phyloP scores from a whole-genome alignment of 2,888 invertebrate genomes.

The Blomia tropicalis region DNA sequence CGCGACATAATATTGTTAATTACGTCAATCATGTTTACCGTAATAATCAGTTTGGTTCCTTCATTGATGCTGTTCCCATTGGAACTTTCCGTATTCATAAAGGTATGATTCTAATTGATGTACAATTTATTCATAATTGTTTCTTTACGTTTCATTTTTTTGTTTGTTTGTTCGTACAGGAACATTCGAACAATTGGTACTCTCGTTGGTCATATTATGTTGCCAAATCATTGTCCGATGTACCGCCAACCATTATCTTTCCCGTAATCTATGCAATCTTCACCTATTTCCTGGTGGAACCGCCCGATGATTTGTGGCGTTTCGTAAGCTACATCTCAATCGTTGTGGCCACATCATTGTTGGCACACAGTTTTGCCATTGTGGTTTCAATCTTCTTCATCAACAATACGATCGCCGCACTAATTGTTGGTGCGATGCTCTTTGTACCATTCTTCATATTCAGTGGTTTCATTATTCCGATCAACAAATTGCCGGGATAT shows the following conservation, averaged over 20 bases:
- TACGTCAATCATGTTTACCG: conserved; percentile 17
- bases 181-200: conserved; percentile 22
- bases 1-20: conserved; percentile 13
- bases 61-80: conserved; percentile 20
- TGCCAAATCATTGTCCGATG: conserved; percentile 17
- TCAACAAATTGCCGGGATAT: conserved; percentile 8
- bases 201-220: conserved; percentile 19
- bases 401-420: conserved; percentile 14
- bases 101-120: too few species aligned
- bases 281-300: conserved; percentile 5
- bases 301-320: conserved; percentile 8
- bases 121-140: neutral
- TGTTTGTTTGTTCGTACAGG: neutral
- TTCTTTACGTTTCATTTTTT: conserved; percentile 7
- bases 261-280: conserved; percentile 16
- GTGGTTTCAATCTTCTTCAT: conserved; percentile 14
- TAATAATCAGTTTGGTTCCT: conserved; percentile 12
- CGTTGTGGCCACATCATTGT: neutral
- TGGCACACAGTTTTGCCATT: conserved; percentile 14
- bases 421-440: conserved; percentile 11
- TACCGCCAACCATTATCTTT: conserved; percentile 10
- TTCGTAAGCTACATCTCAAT: conserved; percentile 7
- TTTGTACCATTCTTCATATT: conserved; percentile 17
- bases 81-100: conserved; percentile 7
- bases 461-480: conserved; percentile 19